A percentile compares a stretch with the other conserved stretches of the same genome.
phyloP scores from a whole-genome alignment of 2,888 invertebrate species.

The Girardia tigrina region DNA sequence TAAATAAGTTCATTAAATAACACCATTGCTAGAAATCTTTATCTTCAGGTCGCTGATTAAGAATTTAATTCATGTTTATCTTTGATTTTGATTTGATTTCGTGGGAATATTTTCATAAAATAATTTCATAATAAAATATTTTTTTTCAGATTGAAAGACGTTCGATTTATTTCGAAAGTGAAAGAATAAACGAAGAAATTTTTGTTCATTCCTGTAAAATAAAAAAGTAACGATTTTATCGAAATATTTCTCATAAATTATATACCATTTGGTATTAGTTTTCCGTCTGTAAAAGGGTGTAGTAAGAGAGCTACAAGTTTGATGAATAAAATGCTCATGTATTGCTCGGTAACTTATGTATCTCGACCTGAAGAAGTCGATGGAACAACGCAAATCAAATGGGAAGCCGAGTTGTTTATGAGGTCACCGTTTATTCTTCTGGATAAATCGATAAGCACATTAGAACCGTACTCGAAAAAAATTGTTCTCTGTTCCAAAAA shows the following conservation, averaged over 20 bases:
- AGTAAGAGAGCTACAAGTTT: not conserved
- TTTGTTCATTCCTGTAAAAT: not conserved
- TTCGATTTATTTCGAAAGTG: not conserved
- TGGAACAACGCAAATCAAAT: not conserved
- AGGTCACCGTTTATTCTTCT: not conserved
- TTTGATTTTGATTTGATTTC: too few relatives aligned
- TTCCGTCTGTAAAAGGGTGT: not conserved
- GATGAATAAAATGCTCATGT: not conserved
- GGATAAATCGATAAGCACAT: not conserved
- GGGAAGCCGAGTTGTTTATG: not conserved
- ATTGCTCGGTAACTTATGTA: not conserved
- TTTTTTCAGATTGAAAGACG: not conserved
- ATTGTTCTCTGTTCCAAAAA: conserved; percentile 6
- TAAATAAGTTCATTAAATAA: too few relatives aligned
- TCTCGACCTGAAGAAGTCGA: not conserved
- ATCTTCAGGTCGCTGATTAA: too few relatives aligned
- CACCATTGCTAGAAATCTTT: too few relatives aligned
- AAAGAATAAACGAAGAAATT: not conserved
- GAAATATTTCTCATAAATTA: not conserved
- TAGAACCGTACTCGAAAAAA: not conserved
- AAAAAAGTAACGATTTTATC: not conserved
- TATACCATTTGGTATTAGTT: not conserved
- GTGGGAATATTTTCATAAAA: too few relatives aligned
- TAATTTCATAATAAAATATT: too few relatives aligned
- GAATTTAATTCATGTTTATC: too few relatives aligned